Conservation (phyloP, 2,888 invertebrate genomes). For the Eucera pruinosa region DNA sequence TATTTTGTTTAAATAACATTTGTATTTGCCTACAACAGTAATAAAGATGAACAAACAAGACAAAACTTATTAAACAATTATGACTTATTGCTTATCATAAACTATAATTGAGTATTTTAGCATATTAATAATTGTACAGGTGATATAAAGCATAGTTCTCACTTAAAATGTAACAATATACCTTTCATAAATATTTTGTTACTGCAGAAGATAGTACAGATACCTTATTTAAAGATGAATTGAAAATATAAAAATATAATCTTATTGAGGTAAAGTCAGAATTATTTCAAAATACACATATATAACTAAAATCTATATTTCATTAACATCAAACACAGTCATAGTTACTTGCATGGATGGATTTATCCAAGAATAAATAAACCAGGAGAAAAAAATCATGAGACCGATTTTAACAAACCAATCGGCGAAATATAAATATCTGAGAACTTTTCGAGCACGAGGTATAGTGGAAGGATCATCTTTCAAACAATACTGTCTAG, state of each 20-base stretch:
- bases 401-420: slow-evolving; percentile 69
- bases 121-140: too few species aligned
- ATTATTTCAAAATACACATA: background rate
- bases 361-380: slow-evolving; percentile 72
- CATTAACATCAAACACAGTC: slow-evolving; percentile 21
- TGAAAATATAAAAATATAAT: slow-evolving; percentile 12
- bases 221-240: background rate
- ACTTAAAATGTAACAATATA: background rate
- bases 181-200: too few species aligned
- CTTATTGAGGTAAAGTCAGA: slow-evolving; percentile 21
- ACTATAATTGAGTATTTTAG: background rate
- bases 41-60: background rate
- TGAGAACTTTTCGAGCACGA: slow-evolving; percentile 88
- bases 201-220: too few species aligned
- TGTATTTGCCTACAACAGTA: background rate
- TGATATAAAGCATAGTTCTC: background rate
- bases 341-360: slow-evolving; percentile 18
- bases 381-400: slow-evolving; percentile 70
- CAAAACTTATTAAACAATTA: background rate
- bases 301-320: slow-evolving; percentile 22
- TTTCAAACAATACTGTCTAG: slow-evolving; percentile 93
- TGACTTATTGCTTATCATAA: background rate
- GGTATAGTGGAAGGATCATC: slow-evolving; percentile 92
- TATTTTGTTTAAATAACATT: too few species aligned
- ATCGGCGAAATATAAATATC: slow-evolving; percentile 75